Evolutionary conservation across 2,888 invertebrate genomes (phyloP).

Genomic region (Sphinx pinastri): DNA sequence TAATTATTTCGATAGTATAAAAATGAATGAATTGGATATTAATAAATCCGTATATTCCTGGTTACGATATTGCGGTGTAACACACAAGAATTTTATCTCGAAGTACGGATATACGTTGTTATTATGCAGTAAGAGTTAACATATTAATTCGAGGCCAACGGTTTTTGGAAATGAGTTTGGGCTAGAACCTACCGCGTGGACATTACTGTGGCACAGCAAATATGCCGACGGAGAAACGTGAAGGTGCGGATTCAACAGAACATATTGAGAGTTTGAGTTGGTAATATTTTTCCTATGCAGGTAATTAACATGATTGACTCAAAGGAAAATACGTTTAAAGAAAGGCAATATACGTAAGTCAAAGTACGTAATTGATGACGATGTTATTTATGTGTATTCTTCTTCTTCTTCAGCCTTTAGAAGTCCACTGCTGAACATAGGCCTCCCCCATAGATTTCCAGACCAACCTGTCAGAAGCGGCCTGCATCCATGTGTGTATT

Average conservation of each 20-base stretch:
- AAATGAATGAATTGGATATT: too few species aligned
- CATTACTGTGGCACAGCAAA: too few species aligned
- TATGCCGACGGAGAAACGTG: too few species aligned
- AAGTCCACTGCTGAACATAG: too few species aligned
- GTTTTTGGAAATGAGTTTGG: constrained; percentile 2
- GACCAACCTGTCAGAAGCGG: too few species aligned
- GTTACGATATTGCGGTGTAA: constrained; percentile 12
- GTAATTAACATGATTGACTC: not conserved
- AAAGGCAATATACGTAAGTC: not conserved
- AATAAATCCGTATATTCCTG: not conserved
- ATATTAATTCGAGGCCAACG: constrained; percentile 8
- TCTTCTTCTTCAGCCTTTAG: not conserved
- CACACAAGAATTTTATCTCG: not conserved
- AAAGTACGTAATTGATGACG: constrained; percentile 3
- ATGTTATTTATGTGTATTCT: not conserved
- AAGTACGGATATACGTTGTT: not conserved
- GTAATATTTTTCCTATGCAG: not conserved
- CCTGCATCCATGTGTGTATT: too few species aligned
- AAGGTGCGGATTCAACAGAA: too few species aligned
- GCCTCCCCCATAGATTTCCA: too few species aligned
- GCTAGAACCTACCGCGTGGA: not conserved
- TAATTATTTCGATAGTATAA: too few species aligned
- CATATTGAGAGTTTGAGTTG: not conserved
- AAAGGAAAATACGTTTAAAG: constrained; percentile 7
- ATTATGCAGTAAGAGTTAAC: not conserved